These are phyloP conservation scores for Octopus sinensis DNA, from an alignment of 1,140 invertebrate species.

Conservation along the genomic window DNA sequence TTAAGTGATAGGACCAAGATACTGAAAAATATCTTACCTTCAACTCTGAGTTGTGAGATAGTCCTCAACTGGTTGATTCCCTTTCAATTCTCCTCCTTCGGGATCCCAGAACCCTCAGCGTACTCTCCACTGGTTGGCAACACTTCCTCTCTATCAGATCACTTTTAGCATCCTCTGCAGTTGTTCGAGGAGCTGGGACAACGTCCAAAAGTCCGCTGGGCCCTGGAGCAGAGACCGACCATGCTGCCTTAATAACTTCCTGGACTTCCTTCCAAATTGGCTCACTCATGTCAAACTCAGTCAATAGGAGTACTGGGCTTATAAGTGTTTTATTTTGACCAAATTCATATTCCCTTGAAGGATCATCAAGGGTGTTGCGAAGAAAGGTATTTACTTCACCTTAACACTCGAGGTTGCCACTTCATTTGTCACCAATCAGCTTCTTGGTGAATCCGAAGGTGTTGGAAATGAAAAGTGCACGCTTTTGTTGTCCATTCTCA, in stretches of 20 bases:
- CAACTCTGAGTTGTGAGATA: not conserved
- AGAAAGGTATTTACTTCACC: too few relatives aligned
- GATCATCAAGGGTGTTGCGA: too few relatives aligned
- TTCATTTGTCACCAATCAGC: too few relatives aligned
- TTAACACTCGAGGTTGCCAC: too few relatives aligned
- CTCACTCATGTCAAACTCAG: not conserved
- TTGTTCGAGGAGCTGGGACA: not conserved
- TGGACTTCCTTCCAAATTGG: not conserved
- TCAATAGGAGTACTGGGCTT: too few relatives aligned
- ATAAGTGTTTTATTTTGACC: too few relatives aligned
- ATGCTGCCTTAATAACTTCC: not conserved
- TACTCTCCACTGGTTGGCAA: not conserved
- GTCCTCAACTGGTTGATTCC: not conserved
- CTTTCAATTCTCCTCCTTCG: not conserved
- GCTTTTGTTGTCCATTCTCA: too few relatives aligned
- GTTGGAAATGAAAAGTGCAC: too few relatives aligned
- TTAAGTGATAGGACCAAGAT: not conserved
- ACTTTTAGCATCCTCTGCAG: not conserved
- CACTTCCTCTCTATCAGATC: not conserved
- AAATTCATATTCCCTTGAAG: too few relatives aligned
- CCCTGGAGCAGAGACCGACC: not conserved
- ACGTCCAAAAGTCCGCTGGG: not conserved
- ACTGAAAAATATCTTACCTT: not conserved
- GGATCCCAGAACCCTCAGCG: not conserved
- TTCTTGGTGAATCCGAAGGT: too few relatives aligned